Evolutionary conservation across 1,140 invertebrate species (phyloP).

Genomic region (Drosophila ananassae): DNA sequence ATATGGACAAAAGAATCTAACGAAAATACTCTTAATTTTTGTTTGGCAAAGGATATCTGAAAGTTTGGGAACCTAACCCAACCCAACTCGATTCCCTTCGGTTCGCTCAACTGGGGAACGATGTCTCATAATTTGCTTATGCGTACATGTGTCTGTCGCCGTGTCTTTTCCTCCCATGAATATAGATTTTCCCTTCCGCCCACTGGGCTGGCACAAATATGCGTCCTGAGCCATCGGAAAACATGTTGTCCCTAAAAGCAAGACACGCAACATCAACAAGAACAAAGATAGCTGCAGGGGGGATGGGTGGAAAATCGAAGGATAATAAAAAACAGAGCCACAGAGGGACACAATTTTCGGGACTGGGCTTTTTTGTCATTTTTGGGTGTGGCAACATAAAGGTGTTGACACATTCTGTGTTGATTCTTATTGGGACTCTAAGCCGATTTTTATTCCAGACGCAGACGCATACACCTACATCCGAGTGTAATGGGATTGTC

Average conservation of each 20-base stretch:
- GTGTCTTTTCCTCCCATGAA: slow-evolving; percentile 56
- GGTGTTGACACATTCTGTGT: slow-evolving; percentile 76
- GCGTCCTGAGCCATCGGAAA: slow-evolving; percentile 46
- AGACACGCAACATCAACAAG: slow-evolving; percentile 36
- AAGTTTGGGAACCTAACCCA: slow-evolving; percentile 6
- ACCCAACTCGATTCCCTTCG: slow-evolving; percentile 6
- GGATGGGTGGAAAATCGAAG: slow-evolving; percentile 15
- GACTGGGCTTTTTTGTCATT: slow-evolving; percentile 10
- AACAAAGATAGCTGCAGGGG: neutral
- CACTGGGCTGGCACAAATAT: slow-evolving; percentile 55
- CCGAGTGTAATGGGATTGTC: slow-evolving; percentile 28
- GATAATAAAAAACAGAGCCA: slow-evolving; percentile 21
- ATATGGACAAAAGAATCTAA: too few relatives aligned
- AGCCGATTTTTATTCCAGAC: slow-evolving; percentile 65
- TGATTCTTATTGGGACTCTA: slow-evolving; percentile 64
- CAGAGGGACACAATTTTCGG: slow-evolving; percentile 49
- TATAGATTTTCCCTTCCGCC: slow-evolving; percentile 73
- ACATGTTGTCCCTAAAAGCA: slow-evolving; percentile 65
- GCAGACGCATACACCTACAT: slow-evolving; percentile 11
- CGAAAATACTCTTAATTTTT: neutral
- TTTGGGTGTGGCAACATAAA: slow-evolving; percentile 72
- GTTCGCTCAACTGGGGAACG: slow-evolving; percentile 27
- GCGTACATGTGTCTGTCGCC: slow-evolving; percentile 38
- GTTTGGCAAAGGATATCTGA: slow-evolving; percentile 8
- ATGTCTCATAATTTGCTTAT: slow-evolving; percentile 38